phyloP scores from a whole-genome alignment of 1,140 invertebrate species.

The Chrysopa pallens region DNA sequence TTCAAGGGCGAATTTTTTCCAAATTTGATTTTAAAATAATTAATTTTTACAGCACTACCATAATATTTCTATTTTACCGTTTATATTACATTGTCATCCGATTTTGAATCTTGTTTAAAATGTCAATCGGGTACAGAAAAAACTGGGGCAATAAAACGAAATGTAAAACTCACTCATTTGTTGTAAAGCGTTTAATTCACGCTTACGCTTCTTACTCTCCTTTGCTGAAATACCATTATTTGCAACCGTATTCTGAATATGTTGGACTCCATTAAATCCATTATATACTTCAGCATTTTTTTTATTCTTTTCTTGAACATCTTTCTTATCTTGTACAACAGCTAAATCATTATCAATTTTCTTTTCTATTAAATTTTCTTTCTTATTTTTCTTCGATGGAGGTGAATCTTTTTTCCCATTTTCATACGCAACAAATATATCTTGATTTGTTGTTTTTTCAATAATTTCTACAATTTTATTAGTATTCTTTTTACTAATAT shows the following conservation, averaged over 20 bases:
- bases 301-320: background rate
- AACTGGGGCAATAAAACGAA: no score
- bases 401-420: background rate
- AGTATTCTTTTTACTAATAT: constrained; percentile 5
- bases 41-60: no score
- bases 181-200: constrained; percentile 28
- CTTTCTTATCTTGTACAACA: background rate
- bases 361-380: constrained; percentile 1
- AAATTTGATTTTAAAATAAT: no score
- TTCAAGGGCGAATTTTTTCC: no score
- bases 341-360: background rate
- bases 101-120: no score
- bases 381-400: background rate
- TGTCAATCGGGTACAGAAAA: no score
- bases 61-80: no score
- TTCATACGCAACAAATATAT: background rate
- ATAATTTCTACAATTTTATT: constrained; percentile 3
- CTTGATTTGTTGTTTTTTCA: constrained; percentile 3
- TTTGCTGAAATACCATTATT: constrained; percentile 11
- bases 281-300: no score
- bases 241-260: no score
- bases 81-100: no score
- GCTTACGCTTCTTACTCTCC: constrained; percentile 32
- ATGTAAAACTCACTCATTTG: constrained; percentile 27
- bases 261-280: no score